Evolutionary conservation across 2,797 vertebrate species (phyloP).

Genomic region (Aythya fuligula): DNA sequence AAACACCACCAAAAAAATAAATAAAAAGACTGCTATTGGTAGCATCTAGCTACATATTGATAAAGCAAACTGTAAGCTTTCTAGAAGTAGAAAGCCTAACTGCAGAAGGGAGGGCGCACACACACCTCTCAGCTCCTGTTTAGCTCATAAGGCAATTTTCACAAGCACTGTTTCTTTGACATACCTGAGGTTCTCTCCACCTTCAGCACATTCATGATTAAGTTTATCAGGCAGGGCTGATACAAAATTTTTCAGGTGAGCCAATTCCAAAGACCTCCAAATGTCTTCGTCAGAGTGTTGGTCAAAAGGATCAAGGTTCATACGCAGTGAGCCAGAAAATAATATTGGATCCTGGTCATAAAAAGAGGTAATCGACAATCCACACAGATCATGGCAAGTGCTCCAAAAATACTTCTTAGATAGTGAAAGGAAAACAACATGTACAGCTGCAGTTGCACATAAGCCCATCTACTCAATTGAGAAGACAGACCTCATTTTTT

Average conservation of each 20-base stretch:
- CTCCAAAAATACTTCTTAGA: neutral
- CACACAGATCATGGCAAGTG: neutral
- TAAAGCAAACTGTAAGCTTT: neutral
- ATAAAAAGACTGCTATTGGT: neutral
- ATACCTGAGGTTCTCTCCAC: slow-evolving; percentile 96
- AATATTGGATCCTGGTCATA: slow-evolving; percentile 88
- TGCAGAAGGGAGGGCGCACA: neutral
- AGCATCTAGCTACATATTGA: neutral
- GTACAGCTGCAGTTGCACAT: neutral
- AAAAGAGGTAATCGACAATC: neutral
- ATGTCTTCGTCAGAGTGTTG: slow-evolving; percentile 90
- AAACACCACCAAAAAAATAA: neutral
- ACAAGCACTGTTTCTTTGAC: neutral
- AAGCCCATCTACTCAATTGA: neutral
- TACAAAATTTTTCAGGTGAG: slow-evolving; percentile 93
- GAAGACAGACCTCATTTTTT: neutral
- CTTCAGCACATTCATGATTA: slow-evolving; percentile 91
- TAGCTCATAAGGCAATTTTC: neutral
- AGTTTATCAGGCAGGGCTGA: slow-evolving; percentile 88
- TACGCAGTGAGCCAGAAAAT: slow-evolving; percentile 94
- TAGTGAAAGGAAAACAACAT: neutral
- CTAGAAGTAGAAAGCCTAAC: neutral
- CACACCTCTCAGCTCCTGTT: neutral
- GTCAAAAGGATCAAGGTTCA: slow-evolving; percentile 96
- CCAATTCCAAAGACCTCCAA: slow-evolving; percentile 90